phyloP scores from a whole-genome alignment of 1,140 invertebrate species.

The Hylaeus volcanicus region DNA sequence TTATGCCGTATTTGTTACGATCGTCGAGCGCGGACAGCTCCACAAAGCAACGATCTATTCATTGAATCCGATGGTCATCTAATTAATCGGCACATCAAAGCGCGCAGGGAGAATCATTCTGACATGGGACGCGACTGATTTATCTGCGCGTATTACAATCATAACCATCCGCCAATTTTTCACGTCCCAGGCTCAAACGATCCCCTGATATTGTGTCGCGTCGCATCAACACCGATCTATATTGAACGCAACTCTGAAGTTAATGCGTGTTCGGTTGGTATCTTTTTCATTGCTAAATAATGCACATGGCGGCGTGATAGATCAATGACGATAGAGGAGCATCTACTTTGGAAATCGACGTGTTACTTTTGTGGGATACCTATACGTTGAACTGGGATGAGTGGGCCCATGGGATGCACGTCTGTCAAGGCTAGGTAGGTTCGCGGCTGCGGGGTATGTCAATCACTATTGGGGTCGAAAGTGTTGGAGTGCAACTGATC shows the following conservation, averaged over 20 bases:
- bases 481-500: too few relatives aligned
- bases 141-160: conserved; percentile 31
- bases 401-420: too few relatives aligned
- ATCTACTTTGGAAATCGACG: too few relatives aligned
- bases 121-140: conserved; percentile 39
- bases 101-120: background rate
- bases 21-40: background rate
- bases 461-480: too few relatives aligned
- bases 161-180: conserved; percentile 22
- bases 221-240: background rate
- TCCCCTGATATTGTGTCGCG: background rate
- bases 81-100: conserved; percentile 54
- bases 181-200: background rate
- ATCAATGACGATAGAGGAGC: too few relatives aligned
- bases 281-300: too few relatives aligned
- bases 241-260: too few relatives aligned
- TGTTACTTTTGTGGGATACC: too few relatives aligned
- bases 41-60: conserved; percentile 15
- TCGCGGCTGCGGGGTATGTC: too few relatives aligned
- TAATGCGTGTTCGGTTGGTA: too few relatives aligned
- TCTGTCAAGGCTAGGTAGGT: too few relatives aligned
- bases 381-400: too few relatives aligned
- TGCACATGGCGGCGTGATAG: background rate
- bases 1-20: background rate
- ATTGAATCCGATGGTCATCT: conserved; percentile 23